Base-by-base conservation (phyloP, 2,888 invertebrate genomes). In the Drosophila subsilvestris region DNA sequence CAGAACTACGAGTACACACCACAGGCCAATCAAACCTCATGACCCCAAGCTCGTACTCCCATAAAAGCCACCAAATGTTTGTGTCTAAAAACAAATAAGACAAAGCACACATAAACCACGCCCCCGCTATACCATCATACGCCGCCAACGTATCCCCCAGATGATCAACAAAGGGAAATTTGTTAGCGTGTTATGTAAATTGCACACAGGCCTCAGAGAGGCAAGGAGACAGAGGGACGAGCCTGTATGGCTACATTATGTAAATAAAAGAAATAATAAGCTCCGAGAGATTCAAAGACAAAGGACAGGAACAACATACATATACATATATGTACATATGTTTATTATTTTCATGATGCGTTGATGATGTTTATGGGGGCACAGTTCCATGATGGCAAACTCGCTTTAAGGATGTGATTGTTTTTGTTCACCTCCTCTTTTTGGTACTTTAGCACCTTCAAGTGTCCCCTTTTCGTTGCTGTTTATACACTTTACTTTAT, bases 251-350 rank as follows among this genome's bases (percentile, higher is more conserved):
- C 48, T 69, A 82, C 86, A 74, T 86, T 86, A 88, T 88, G 88
- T 88, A 84, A 84, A 84, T 88, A 88, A 87, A 88, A 84, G 79
- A 86, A 88, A 84, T 88, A 88, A 88, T 86, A 84, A 88, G 83
- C 80, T 74, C 68, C 48, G 49, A 54, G 62, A 71, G 57, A 56
- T 62, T 70, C 62, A 63, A 27, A 62, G 44, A 48, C 53, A 71
- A 58, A 55, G 44, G 17, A 54, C 56, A 27, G 43, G 37, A 20
- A 47, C 10, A 56, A 67, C 22, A 25, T 32, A 44, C 6, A 25
- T 20, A 20, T 20, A 6, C 6, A 25, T 20, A 32, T 50, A 18
- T 63, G n/a, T n/a, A n/a, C n/a, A 44, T 50, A 63, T 50, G 65
- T 63, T 63, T 63, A 86, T 88, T 71, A 83, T 83, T 88, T 83